Evolutionary conservation across 2,797 vertebrate genomes (phyloP).

Genomic region (Gymnothorax reevesii): DNA sequence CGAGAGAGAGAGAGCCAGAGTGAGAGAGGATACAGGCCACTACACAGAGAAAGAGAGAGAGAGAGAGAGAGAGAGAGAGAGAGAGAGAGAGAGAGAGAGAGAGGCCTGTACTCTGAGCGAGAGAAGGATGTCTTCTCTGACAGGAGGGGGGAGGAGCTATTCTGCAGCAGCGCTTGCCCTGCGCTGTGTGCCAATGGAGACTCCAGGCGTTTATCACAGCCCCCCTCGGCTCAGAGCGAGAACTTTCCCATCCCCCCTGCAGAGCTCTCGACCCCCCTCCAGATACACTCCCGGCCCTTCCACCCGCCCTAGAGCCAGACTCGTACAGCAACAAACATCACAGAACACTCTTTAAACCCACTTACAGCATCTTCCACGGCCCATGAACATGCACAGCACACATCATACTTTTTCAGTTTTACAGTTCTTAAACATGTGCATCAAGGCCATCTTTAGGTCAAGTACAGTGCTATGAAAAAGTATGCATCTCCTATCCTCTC

Average conservation of each 20-base stretch:
- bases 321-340: neutral
- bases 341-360: too few species aligned
- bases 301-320: neutral
- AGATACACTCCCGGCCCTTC: neutral
- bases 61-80: too few species aligned
- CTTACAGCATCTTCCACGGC: too few species aligned
- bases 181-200: neutral
- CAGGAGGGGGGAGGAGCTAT: neutral
- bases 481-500: too few species aligned
- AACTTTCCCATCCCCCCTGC: neutral
- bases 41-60: too few species aligned
- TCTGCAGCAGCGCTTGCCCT: neutral
- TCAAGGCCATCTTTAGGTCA: too few species aligned
- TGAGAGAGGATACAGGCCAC: neutral
- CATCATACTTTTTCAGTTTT: too few species aligned
- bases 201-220: neutral
- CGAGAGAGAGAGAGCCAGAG: neutral
- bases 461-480: too few species aligned
- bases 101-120: neutral
- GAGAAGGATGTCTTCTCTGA: neutral
- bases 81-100: too few species aligned
- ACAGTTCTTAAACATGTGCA: too few species aligned
- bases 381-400: too few species aligned
- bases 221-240: neutral
- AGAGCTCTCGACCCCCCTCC: neutral